These are phyloP conservation scores for Camptogramma bilineatum DNA, from an alignment of 2,888 invertebrate genomes.

Conservation along the genomic window DNA sequence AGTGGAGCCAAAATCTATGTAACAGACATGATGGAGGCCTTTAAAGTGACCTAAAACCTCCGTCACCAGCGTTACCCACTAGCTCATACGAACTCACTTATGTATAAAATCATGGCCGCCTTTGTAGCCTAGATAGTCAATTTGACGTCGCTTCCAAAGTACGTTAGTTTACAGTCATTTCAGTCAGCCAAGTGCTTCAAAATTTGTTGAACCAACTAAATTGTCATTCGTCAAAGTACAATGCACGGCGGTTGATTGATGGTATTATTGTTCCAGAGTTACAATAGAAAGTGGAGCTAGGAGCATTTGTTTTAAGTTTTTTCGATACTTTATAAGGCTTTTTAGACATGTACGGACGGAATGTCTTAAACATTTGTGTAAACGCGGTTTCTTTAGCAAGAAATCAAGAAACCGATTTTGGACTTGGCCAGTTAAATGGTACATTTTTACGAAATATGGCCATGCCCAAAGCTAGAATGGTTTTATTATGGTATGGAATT, in stretches of 20 bases:
- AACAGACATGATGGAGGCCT: too few species aligned
- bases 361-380: slow-evolving; percentile 18
- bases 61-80: too few species aligned
- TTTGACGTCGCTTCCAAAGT: too few species aligned
- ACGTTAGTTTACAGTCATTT: not conserved
- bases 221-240: slow-evolving; percentile 7
- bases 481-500: not conserved
- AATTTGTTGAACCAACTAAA: not conserved
- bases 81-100: too few species aligned
- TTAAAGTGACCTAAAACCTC: too few species aligned
- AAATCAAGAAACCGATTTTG: not conserved
- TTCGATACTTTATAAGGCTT: slow-evolving; percentile 20
- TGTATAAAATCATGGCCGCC: too few species aligned
- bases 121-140: too few species aligned
- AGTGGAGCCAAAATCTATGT: too few species aligned
- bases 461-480: not conserved
- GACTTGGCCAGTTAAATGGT: slow-evolving; percentile 1
- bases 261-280: slow-evolving; percentile 46
- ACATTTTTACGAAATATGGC: slow-evolving; percentile 11
- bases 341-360: slow-evolving; percentile 11
- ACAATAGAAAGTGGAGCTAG: slow-evolving; percentile 43
- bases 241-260: slow-evolving; percentile 48
- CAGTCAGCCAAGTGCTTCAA: not conserved
- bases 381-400: not conserved
- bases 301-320: slow-evolving; percentile 14